A percentile compares a stretch with the other conserved stretches of the same genome.
These are phyloP conservation scores for Cydia pomonella DNA, from an alignment of 1,140 invertebrate species.

Conservation along the genomic window DNA sequence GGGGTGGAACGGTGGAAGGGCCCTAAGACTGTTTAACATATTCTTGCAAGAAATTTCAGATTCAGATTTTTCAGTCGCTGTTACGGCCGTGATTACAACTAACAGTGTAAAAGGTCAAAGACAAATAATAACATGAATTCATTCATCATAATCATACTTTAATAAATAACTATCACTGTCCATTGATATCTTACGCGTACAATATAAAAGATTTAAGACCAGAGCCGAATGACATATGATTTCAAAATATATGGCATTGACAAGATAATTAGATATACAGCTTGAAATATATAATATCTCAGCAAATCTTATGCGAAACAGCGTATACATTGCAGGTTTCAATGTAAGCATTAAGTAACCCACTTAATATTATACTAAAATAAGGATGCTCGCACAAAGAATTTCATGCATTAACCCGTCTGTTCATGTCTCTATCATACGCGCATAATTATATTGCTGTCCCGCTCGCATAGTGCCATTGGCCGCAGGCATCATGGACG, in stretches of 20 bases:
- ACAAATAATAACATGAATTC: neutral
- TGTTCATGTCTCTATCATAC: too few species aligned
- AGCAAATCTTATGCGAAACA: slow-evolving; percentile 10
- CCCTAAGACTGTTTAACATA: too few species aligned
- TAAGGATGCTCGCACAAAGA: too few species aligned
- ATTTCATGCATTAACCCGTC: too few species aligned
- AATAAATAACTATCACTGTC: slow-evolving; percentile 53
- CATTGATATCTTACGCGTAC: slow-evolving; percentile 30
- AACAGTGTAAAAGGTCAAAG: neutral
- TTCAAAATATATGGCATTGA: neutral
- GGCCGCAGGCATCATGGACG: too few species aligned
- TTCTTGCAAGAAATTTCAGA: too few species aligned
- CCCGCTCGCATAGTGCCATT: too few species aligned
- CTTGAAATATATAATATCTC: slow-evolving; percentile 15
- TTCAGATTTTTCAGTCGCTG: too few species aligned
- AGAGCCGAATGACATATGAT: neutral
- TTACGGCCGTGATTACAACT: too few species aligned
- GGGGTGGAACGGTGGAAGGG: too few species aligned
- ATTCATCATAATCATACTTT: slow-evolving; percentile 44
- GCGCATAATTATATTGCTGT: too few species aligned
- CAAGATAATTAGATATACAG: neutral
- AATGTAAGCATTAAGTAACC: neutral
- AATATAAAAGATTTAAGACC: slow-evolving; percentile 17
- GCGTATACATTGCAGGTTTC: neutral
- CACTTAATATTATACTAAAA: slow-evolving; percentile 5